Evolutionary conservation across 2,888 invertebrate genomes (phyloP), one percentile per base, ranked within the genome.

Genomic region (Phania funesta): DNA sequence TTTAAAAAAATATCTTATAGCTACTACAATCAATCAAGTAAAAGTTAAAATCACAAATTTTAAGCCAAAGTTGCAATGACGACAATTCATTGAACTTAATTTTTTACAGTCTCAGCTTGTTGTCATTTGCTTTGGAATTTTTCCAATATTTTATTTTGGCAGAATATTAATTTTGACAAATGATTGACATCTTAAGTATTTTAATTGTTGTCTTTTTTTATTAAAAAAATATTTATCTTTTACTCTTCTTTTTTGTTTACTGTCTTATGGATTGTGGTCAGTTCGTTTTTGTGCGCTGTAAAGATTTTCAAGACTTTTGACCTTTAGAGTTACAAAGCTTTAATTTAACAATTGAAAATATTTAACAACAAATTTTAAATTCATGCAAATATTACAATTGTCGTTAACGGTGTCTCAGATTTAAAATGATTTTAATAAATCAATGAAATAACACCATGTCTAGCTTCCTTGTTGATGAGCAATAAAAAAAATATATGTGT

Each of bases 171-270:
- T 65, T 78, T 78, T 78, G 78, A 82, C 78, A 75, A 48, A 75
- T 82, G 78, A 82, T 82, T 78, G 82, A 82, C 82, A 75, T 75
- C 46, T 65, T 75, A 78, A 82, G 78, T 58, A 78, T 74, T 78
- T 78, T 64, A 77, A 78, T 74, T 70, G 58, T 74, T 78, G 74
- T 62, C 68, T 70, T 29, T 67, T 67, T 73, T 50, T 67, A 50
- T 67, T 44, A 29, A 64, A n/a, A n/a, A n/a, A n/a, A n/a, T n/a
- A n/a, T n/a, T n/a, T 56, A 71, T 20, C n/a, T 46, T 5, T 8
- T 62, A 74, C 62, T 29, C 8, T 16, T 29, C 44, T 62, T 54
- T 48, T 5, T 62, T 29, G 24, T 4, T n/a, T n/a, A n/a, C n/a
- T 76, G 44, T 65, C 71, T 46, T 52, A 58, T 35, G 24, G 13